These are phyloP conservation scores for Agraylea sexmaculata DNA, from an alignment of 1,140 invertebrate species.

Conservation along the genomic window DNA sequence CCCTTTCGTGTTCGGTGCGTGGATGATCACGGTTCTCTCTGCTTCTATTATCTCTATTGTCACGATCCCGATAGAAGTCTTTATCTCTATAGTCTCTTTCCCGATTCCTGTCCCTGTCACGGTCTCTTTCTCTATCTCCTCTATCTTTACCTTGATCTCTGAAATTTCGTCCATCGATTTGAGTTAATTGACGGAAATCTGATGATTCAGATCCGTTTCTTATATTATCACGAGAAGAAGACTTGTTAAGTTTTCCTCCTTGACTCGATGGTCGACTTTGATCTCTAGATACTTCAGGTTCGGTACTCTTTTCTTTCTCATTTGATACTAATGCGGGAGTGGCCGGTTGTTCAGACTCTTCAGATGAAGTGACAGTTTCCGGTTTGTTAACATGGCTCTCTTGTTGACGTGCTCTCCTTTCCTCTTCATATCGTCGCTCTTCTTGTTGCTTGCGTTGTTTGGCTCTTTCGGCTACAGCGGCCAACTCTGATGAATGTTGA, in stretches of 20 bases:
- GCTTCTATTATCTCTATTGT: slow-evolving; percentile 8
- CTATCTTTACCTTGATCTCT: slow-evolving; percentile 31
- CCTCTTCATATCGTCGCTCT: slow-evolving; percentile 60
- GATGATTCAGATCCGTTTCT: slow-evolving; percentile 16
- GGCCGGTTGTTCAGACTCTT: not conserved
- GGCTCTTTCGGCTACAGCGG: slow-evolving; percentile 59
- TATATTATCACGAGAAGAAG: slow-evolving; percentile 20
- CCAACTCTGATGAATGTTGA: slow-evolving; percentile 35
- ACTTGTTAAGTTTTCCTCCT: slow-evolving; percentile 9
- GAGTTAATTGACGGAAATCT: slow-evolving; percentile 31
- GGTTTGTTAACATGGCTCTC: slow-evolving; percentile 20
- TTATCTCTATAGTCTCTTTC: slow-evolving; percentile 28
- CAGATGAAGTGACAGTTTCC: not conserved
- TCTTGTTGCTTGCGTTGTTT: slow-evolving; percentile 69
- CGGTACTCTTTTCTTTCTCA: slow-evolving; percentile 8
- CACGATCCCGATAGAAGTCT: slow-evolving; percentile 33
- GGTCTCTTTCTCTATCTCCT: slow-evolving; percentile 20
- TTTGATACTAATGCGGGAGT: slow-evolving; percentile 12
- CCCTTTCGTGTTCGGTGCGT: slow-evolving; percentile 26
- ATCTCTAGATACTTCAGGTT: slow-evolving; percentile 3
- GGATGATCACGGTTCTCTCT: slow-evolving; percentile 15
- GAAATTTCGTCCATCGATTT: slow-evolving; percentile 33
- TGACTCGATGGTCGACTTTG: slow-evolving; percentile 16
- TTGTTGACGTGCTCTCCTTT: slow-evolving; percentile 35
- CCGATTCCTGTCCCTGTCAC: slow-evolving; percentile 31